Base-by-base conservation (phyloP, 1,140 invertebrate genomes). In the Procambarus clarkii region DNA sequence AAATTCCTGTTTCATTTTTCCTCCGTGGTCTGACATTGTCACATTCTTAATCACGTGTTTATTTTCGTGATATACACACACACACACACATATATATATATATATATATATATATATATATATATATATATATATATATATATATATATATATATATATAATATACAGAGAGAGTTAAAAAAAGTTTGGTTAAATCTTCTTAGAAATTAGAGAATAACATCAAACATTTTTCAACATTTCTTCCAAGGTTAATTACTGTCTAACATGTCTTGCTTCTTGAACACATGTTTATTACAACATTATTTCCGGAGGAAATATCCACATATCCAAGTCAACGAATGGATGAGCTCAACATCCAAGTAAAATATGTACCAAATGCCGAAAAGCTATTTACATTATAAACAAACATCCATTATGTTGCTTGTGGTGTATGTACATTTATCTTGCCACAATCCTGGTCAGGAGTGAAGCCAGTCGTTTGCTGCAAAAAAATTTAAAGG, bases 381-480 rank as follows among this genome's bases (percentile, higher is more conserved):
- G 69, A 34, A 74, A 74, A 74, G 69, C 69, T 74, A 74, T 74
- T 74, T 74, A 74, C 69, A 74, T 24, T 74, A 74, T 44, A 4
- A 74, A 74, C 69, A 74, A 74, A 74, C 69, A 34, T 74, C n/a
- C 24, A 34, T 2, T 34, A 8, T 4, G 24, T 34, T 74, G n/a
- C 24, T 74, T n/a, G 24, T 8, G 21, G 69, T 7, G 24, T 74
- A 74, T 74, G 69, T 74, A 74, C 69, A 74, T 34, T 74, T 34
- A 34, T 74, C 11, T 0, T 74, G 69, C 69, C n/a, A 34, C 5
- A 64, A 13, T 83, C 24, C 48, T 60, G 81, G 81, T 83, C 81
- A 83, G 58, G 81, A 83, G 58, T 83, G 9, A 54, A 69, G 81
- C 81, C 81, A 83, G 60, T 64, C 81, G 34, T 83, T 83, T 4